Evolutionary conservation across 2,888 invertebrate species (phyloP).

Genomic region (Luffia ferchaultella): DNA sequence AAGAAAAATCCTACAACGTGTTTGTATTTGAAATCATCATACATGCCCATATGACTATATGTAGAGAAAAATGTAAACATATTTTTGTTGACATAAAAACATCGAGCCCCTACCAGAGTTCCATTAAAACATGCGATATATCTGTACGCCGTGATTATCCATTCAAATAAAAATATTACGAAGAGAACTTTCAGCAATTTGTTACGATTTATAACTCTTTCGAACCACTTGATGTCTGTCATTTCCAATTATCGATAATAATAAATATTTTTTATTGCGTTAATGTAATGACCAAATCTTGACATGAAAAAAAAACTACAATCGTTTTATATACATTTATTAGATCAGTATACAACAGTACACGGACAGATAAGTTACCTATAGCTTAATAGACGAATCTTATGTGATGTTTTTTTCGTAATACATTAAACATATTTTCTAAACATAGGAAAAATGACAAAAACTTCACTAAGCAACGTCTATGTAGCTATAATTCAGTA

Average conservation of each 20-base stretch:
- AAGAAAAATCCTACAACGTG: too few species aligned
- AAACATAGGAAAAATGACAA: too few species aligned
- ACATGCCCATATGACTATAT: too few species aligned
- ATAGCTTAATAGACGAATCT: neutral
- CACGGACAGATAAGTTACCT: constrained; percentile 25
- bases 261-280: neutral
- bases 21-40: too few species aligned
- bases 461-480: neutral
- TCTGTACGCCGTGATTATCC: neutral
- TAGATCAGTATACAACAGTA: constrained; percentile 54
- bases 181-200: neutral
- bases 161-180: neutral
- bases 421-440: neutral
- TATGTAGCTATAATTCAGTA: neutral
- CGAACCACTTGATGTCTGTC: neutral
- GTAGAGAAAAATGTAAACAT: too few species aligned
- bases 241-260: too few species aligned
- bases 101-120: too few species aligned
- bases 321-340: constrained; percentile 48
- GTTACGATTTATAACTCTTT: neutral
- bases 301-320: neutral
- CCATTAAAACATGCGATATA: neutral
- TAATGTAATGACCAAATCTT: neutral
- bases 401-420: neutral
- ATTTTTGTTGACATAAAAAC: too few species aligned